Conservation (phyloP, 2,888 invertebrate genomes). For the Eutolmus rufibarbis region DNA sequence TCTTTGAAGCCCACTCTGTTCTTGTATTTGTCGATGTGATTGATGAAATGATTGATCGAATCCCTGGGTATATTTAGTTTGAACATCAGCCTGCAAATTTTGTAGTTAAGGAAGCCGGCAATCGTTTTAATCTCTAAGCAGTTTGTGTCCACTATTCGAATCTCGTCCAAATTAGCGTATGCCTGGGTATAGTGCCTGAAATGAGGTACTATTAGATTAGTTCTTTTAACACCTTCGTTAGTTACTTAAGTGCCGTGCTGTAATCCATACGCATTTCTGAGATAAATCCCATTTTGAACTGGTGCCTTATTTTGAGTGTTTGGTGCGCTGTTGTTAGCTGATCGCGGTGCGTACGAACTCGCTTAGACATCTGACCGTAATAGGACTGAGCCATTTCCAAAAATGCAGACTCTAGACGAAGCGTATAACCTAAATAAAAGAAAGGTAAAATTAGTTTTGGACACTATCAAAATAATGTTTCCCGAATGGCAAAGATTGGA, state of each 20-base stretch:
- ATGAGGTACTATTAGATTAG: conserved; percentile 42
- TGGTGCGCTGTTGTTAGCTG: conserved; percentile 90
- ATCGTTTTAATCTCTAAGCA: conserved; percentile 91
- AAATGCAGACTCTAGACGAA: conserved; percentile 90
- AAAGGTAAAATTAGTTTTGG: not conserved
- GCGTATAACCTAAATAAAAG: conserved; percentile 65
- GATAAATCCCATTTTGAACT: conserved; percentile 95
- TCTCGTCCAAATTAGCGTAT: conserved; percentile 88
- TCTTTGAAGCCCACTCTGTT: conserved; percentile 81
- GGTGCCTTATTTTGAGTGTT: conserved; percentile 91
- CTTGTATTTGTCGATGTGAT: conserved; percentile 90
- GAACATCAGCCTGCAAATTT: conserved; percentile 91
- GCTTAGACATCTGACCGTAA: conserved; percentile 88
- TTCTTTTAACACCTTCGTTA: not conserved
- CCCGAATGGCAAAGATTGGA: no score
- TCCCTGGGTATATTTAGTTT: conserved; percentile 88
- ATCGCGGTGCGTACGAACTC: conserved; percentile 87
- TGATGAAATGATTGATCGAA: conserved; percentile 92
- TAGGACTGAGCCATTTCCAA: conserved; percentile 92
- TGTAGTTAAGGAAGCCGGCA: conserved; percentile 95
- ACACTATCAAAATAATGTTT: not conserved
- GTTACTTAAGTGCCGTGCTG: conserved; percentile 80
- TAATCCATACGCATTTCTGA: conserved; percentile 92
- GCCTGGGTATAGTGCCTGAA: conserved; percentile 83
- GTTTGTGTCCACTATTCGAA: conserved; percentile 88